Evolutionary conservation across 1,140 invertebrate genomes (phyloP).

Genomic region (Oryctes rhinoceros): DNA sequence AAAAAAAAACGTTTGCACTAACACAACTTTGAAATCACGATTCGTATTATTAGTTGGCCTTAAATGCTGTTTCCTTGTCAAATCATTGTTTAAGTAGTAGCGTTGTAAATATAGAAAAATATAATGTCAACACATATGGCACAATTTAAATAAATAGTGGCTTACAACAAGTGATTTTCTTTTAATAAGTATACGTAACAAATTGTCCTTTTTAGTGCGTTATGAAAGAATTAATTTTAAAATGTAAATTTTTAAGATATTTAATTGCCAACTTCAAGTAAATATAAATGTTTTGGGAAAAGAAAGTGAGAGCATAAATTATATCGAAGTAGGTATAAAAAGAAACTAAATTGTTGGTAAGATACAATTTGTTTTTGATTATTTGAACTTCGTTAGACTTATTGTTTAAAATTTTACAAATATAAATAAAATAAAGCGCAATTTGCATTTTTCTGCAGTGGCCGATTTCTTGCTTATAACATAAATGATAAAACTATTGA

Average conservation of each 20-base stretch:
- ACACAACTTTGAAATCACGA: not conserved
- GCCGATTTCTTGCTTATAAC: not conserved
- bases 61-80: slow-evolving; percentile 5
- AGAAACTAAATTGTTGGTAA: not conserved
- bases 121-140: not conserved
- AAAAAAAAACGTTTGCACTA: not conserved
- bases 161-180: not conserved
- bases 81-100: not conserved
- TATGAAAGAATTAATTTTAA: not conserved
- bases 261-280: not conserved
- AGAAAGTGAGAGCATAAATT: not conserved
- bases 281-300: not conserved
- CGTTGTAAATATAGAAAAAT: not conserved
- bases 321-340: not conserved
- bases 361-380: not conserved
- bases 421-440: not conserved
- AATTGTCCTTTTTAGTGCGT: not conserved
- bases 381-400: not conserved
- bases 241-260: not conserved
- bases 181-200: not conserved
- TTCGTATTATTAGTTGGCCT: not conserved
- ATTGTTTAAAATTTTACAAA: not conserved
- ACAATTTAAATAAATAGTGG: slow-evolving; percentile 6
- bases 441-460: slow-evolving; percentile 12
- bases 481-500: not conserved